Conservation (phyloP, 2,888 invertebrate species). For the Muscina levida region DNA sequence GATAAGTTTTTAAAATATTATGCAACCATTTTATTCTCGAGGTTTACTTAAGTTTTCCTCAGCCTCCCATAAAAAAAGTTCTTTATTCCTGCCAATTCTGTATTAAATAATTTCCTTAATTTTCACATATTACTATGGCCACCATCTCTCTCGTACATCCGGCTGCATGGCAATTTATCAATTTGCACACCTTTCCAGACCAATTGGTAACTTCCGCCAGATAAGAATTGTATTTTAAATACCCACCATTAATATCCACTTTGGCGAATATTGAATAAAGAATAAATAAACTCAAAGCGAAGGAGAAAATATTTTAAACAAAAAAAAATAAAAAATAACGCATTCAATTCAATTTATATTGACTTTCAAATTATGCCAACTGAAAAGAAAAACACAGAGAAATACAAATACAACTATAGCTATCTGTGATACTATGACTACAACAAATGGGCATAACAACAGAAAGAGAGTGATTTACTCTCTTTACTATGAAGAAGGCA, state of each 20-base stretch:
- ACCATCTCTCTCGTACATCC: not conserved
- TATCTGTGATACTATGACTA: no score
- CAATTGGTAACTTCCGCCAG: slow-evolving; percentile 28
- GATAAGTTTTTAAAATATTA: no score
- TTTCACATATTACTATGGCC: no score
- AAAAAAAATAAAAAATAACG: not conserved
- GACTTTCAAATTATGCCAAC: slow-evolving; percentile 9
- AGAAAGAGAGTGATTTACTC: no score
- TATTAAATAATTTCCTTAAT: no score
- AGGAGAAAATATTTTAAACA: not conserved
- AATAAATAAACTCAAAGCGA: not conserved
- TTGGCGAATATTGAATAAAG: not conserved
- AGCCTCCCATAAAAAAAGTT: no score
- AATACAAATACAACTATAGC: not conserved
- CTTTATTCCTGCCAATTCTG: no score
- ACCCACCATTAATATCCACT: not conserved
- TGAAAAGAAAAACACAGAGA: not conserved
- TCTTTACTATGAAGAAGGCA: no score
- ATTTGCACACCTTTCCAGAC: slow-evolving; percentile 14
- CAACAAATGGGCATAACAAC: not conserved
- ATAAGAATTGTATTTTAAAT: slow-evolving; percentile 4
- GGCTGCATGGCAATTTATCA: not conserved
- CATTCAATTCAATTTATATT: slow-evolving; percentile 2
- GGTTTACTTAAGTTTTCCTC: no score
- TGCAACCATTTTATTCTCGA: no score